phyloP scores from a whole-genome alignment of 2,113 vertebrate genomes.

The Bufo bufo region DNA sequence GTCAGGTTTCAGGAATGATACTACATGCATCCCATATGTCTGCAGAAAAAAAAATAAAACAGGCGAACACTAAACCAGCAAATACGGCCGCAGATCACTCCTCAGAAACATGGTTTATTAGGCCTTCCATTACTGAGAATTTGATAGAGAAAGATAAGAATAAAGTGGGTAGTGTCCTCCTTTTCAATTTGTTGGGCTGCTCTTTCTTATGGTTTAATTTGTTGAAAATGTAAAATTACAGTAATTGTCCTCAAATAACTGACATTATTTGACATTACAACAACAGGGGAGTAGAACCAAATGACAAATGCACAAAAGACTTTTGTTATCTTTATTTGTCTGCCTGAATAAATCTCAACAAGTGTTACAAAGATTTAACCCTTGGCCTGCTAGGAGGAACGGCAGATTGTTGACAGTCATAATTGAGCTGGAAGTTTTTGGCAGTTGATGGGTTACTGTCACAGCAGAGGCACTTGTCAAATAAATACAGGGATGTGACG shows the following conservation, averaged over 20 bases:
- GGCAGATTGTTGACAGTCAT: not conserved
- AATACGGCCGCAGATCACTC: conserved; percentile 47
- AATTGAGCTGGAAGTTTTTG: conserved; percentile 14
- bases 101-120: conserved; percentile 57
- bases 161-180: conserved; percentile 72
- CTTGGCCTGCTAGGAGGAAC: conserved; percentile 46
- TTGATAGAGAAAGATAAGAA: conserved; percentile 68
- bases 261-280: conserved; percentile 84
- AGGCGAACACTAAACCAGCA: conserved; percentile 23
- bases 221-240: conserved; percentile 86
- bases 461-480: not conserved
- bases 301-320: conserved; percentile 84
- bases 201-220: conserved; percentile 83
- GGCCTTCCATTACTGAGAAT: conserved; percentile 70
- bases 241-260: conserved; percentile 86
- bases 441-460: conserved; percentile 43
- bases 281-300: conserved; percentile 80
- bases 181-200: conserved; percentile 68
- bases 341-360: conserved; percentile 86
- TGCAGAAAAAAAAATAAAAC: conserved; percentile 23
- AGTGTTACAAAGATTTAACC: conserved; percentile 84
- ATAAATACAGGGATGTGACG: conserved; percentile 24
- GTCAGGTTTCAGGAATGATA: conserved; percentile 22
- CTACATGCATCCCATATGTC: not conserved
- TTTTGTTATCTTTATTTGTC: conserved; percentile 88